A percentile compares a stretch with the other conserved stretches of the same genome.
phyloP scores from a whole-genome alignment of 2,797 vertebrate genomes.

The Pangasius macronema region DNA sequence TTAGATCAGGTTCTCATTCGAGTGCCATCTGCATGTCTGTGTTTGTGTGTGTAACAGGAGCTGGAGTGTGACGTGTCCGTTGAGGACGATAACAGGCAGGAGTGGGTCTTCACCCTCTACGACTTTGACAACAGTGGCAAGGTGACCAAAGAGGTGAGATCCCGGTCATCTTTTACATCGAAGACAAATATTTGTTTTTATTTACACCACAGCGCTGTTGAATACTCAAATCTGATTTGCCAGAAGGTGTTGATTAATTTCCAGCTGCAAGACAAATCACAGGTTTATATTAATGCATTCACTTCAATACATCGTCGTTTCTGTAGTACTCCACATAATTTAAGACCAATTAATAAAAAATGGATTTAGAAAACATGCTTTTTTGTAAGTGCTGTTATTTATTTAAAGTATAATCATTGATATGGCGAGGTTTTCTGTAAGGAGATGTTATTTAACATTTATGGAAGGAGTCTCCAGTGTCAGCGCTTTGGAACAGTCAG shows the following conservation, averaged over 20 bases:
- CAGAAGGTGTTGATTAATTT: neutral
- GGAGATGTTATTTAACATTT: neutral
- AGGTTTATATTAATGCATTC: neutral
- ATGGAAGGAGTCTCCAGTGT: neutral
- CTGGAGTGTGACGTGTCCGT: conserved; percentile 81
- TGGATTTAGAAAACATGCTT: neutral
- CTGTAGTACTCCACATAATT: neutral
- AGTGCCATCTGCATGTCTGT: conserved; percentile 15
- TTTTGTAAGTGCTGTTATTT: neutral
- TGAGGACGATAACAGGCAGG: conserved; percentile 80
- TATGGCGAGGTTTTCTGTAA: neutral
- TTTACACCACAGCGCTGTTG: neutral
- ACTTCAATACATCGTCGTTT: neutral
- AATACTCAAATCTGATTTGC: neutral
- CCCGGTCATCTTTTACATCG: too few relatives aligned
- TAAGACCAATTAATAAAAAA: neutral
- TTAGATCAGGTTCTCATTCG: neutral
- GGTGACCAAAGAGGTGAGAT: conserved; percentile 82
- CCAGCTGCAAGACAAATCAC: neutral
- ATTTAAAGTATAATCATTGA: neutral
- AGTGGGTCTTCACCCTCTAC: conserved; percentile 86
- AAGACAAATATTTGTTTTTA: neutral
- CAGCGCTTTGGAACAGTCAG: too few relatives aligned
- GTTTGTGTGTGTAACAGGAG: conserved; percentile 67
- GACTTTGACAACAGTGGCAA: conserved; percentile 86